Base-by-base conservation (phyloP, 1,140 invertebrate species). In the Aricia agestis region DNA sequence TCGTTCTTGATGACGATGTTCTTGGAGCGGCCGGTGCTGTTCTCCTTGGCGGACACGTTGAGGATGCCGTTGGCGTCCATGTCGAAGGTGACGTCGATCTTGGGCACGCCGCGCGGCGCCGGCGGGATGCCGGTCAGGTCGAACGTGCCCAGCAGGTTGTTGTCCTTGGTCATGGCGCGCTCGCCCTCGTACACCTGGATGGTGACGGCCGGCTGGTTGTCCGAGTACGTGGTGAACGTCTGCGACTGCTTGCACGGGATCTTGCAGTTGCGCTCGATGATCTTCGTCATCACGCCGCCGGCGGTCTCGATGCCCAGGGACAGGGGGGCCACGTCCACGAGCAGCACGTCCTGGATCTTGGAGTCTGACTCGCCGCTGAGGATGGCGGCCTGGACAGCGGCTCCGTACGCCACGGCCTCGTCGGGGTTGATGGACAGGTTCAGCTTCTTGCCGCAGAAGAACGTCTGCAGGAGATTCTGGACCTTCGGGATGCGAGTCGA, bases 1-100 rank as follows among this genome's bases (percentile, higher is more conserved):
- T 99, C 97, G 84, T 98, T 98, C 68, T 96, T 97, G 68, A 98
- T 98, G 19, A 96, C 95, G 73, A 96, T 96, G 79, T 95, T 95
- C 82, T 97, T 95, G 42, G 93, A 93, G 73, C 95, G 95, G 25
- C 96, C 96, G 3, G 95, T 96, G 76, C 95, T 95, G 76, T 84
- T 86, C 69, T 90, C 88, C 70, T 91, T 92, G 19, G 93, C 93
- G 0, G 93, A 93, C 1, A 96, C 95, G 78, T 94, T 94, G 57
- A 96, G 86, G 42, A 96, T 95, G 25, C 95, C n/a, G n/a, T n/a
- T n/a, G n/a, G n/a, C n/a, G n/a, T n/a, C n/a, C n/a, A n/a, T n/a
- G n/a, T n/a, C n/a, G 76, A 95, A 95, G 0, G 94, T 94, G 63
- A 95, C 94, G 74, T 95, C 93, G 73, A 98, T 96, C 80, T 97